A percentile compares a stretch with the other conserved stretches of the same genome.
These are phyloP conservation scores for Neopelma chrysocephalum DNA, from an alignment of 2,797 vertebrate species.

Conservation along the genomic window DNA sequence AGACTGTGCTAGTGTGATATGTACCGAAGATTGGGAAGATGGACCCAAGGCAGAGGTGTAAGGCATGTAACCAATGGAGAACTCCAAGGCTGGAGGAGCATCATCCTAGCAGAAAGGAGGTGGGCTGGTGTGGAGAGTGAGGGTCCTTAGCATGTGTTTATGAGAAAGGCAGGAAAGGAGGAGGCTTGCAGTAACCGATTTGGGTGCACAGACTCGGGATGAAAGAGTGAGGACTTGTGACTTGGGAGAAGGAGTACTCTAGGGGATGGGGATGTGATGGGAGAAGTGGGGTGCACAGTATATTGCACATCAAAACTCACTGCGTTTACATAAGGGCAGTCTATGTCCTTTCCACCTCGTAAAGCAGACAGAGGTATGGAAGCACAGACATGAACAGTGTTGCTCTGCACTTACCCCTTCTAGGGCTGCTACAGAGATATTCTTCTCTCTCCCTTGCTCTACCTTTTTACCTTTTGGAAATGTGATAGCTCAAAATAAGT, in stretches of 20 bases:
- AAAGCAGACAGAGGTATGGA: not conserved
- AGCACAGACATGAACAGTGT: accelerated
- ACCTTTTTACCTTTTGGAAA: not conserved
- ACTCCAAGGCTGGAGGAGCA: not conserved
- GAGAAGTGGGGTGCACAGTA: not conserved
- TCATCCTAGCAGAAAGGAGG: not conserved
- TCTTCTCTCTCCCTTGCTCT: not conserved
- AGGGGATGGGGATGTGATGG: not conserved
- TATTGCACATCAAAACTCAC: not conserved
- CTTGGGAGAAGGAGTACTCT: not conserved
- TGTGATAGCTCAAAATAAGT: not conserved
- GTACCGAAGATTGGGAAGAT: not conserved
- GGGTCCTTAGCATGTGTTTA: not conserved
- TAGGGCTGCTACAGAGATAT: not conserved
- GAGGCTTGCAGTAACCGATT: not conserved
- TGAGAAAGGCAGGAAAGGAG: not conserved
- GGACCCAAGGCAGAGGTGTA: not conserved
- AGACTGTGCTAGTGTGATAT: accelerated
- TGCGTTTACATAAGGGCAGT: not conserved
- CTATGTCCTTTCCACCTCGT: not conserved
- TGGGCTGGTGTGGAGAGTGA: not conserved
- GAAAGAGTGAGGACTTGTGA: accelerated
- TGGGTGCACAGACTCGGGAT: accelerated
- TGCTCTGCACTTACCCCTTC: not conserved
- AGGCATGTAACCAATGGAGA: not conserved